These are phyloP conservation scores for Chromis chromis DNA, from an alignment of 2,797 vertebrate species.

Conservation along the genomic window DNA sequence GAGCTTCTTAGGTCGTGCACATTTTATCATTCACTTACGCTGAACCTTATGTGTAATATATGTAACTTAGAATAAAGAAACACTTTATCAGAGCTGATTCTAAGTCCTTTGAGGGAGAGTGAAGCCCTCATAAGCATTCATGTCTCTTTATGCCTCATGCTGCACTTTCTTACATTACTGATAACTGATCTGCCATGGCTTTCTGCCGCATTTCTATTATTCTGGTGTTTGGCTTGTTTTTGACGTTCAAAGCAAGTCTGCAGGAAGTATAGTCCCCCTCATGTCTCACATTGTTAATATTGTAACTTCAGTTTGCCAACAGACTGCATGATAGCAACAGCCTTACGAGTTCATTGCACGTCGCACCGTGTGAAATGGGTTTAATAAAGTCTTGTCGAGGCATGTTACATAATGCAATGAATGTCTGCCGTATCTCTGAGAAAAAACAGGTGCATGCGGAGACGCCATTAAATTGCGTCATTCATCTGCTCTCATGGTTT, in stretches of 20 bases:
- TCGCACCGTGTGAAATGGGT: background rate
- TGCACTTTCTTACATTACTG: background rate
- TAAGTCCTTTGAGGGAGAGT: background rate
- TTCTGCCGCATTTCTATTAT: background rate
- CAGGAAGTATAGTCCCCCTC: no score
- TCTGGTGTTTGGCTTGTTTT: background rate
- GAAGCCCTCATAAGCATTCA: background rate
- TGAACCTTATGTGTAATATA: slow-evolving; percentile 17
- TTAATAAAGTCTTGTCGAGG: background rate
- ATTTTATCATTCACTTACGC: slow-evolving; percentile 19
- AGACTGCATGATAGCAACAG: background rate
- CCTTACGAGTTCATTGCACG: background rate
- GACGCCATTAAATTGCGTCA: background rate
- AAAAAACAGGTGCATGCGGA: background rate
- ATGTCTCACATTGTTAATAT: no score
- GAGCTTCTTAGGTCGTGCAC: slow-evolving; percentile 40
- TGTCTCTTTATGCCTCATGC: background rate
- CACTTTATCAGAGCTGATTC: no score
- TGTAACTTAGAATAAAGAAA: no score
- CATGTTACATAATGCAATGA: background rate
- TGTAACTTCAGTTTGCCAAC: background rate
- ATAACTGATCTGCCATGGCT: background rate
- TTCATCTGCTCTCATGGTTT: background rate
- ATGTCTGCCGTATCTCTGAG: background rate
- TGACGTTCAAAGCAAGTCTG: no score